Conservation (phyloP, 2,113 vertebrate genomes). For the Cyprinodon variegatus region DNA sequence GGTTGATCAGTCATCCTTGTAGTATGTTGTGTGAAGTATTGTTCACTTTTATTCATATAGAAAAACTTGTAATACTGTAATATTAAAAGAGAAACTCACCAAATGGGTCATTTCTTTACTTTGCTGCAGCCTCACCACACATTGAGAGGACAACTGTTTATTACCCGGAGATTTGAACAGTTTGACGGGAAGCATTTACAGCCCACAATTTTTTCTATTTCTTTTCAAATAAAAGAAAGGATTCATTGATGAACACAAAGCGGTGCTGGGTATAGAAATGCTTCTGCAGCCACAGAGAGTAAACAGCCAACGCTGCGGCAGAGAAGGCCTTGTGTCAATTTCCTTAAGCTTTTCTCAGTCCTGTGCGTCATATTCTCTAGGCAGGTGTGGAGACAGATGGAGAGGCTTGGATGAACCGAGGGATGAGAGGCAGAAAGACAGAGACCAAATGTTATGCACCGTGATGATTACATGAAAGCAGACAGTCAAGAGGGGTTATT, state of each 20-base stretch:
- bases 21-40: no score
- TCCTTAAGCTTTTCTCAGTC: slow-evolving; percentile 20
- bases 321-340: slow-evolving; percentile 15
- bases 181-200: no score
- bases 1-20: no score
- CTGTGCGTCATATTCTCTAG: slow-evolving; percentile 16
- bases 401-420: slow-evolving; percentile 50
- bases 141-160: background rate
- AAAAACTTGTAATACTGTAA: no score
- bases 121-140: background rate
- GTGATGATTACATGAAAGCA: slow-evolving; percentile 43
- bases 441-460: slow-evolving; percentile 54
- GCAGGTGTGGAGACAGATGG: slow-evolving; percentile 58
- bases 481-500: slow-evolving; percentile 38
- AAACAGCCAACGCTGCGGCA: background rate
- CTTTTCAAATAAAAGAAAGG: background rate
- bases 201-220: background rate
- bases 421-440: slow-evolving; percentile 33
- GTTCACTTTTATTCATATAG: no score
- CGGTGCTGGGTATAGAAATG: background rate
- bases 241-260: background rate
- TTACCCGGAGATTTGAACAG: no score
- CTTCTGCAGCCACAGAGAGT: background rate
- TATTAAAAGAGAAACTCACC: no score
- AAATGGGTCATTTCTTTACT: no score